phyloP scores from a whole-genome alignment of 2,888 invertebrate species.

The Caradrina clavipalpis region DNA sequence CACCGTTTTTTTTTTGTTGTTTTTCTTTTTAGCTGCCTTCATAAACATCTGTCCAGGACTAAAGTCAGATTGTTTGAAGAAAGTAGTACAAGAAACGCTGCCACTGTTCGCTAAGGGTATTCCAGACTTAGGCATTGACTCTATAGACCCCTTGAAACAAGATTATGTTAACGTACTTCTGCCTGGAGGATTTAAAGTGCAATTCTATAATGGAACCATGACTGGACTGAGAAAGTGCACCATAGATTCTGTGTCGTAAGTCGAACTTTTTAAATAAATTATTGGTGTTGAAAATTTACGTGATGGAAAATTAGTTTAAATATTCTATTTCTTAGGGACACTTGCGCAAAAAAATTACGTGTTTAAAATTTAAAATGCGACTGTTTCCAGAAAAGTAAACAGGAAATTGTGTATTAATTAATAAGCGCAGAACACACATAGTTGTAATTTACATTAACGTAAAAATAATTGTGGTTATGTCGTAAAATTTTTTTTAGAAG shows the following conservation, averaged over 20 bases:
- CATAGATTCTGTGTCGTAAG: slow-evolving; percentile 77
- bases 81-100: slow-evolving; percentile 73
- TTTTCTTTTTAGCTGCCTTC: slow-evolving; percentile 48
- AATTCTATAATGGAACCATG: slow-evolving; percentile 73
- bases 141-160: slow-evolving; percentile 75
- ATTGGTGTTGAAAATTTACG: not conserved
- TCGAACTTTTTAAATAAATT: slow-evolving; percentile 13
- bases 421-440: too few species aligned
- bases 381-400: too few species aligned
- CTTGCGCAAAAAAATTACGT: too few species aligned
- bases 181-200: slow-evolving; percentile 78
- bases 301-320: not conserved
- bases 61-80: slow-evolving; percentile 77
- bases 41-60: slow-evolving; percentile 75
- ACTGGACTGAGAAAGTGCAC: slow-evolving; percentile 80
- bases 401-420: too few species aligned
- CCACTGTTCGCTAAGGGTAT: slow-evolving; percentile 78
- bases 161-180: slow-evolving; percentile 70
- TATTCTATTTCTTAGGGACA: too few species aligned
- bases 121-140: slow-evolving; percentile 71
- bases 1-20: not conserved
- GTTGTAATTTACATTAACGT: too few species aligned
- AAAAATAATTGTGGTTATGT: too few species aligned
- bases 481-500: too few species aligned
- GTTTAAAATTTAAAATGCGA: too few species aligned